These are phyloP conservation scores for Drosophila setosimentum DNA, from an alignment of 2,888 invertebrate species.

Conservation along the genomic window DNA sequence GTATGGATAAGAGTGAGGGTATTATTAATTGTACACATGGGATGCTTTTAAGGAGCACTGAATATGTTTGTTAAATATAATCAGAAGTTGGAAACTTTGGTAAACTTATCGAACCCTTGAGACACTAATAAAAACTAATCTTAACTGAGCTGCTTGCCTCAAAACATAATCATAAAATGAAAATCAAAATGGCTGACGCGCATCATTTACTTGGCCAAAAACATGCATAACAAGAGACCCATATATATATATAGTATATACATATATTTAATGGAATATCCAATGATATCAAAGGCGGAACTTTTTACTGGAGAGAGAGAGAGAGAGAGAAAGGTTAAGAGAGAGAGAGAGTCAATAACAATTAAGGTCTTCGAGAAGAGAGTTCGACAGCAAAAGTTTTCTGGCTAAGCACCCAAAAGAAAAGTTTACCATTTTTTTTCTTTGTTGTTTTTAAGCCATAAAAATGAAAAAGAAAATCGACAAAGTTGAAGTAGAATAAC, in stretches of 20 bases:
- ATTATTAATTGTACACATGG: background rate
- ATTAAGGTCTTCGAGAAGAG: constrained; percentile 53
- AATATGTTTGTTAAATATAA: background rate
- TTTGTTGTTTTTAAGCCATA: constrained; percentile 23
- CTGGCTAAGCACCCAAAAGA: constrained; percentile 17
- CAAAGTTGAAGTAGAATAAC: constrained; percentile 1
- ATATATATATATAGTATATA: constrained; percentile 6
- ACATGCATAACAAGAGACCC: constrained; percentile 22
- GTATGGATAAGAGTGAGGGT: background rate
- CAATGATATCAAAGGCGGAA: constrained; percentile 27
- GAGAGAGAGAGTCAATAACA: constrained; percentile 72
- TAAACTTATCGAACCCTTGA: constrained; percentile 11
- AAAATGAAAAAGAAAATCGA: constrained; percentile 25
- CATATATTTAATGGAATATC: constrained; percentile 41
- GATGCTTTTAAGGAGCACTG: background rate
- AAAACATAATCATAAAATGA: constrained; percentile 50
- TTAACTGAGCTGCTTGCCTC: constrained; percentile 4
- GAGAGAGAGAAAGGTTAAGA: constrained; percentile 39
- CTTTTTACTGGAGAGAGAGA: constrained; percentile 5
- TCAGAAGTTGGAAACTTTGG: constrained; percentile 23
- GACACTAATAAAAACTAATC: constrained; percentile 25
- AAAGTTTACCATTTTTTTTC: constrained; percentile 37
- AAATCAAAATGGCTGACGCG: constrained; percentile 20
- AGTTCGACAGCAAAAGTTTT: constrained; percentile 43
- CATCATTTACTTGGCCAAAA: constrained; percentile 46